Conservation (phyloP, 2,888 invertebrate species). For the Caenorhabditis sp. region DNA sequence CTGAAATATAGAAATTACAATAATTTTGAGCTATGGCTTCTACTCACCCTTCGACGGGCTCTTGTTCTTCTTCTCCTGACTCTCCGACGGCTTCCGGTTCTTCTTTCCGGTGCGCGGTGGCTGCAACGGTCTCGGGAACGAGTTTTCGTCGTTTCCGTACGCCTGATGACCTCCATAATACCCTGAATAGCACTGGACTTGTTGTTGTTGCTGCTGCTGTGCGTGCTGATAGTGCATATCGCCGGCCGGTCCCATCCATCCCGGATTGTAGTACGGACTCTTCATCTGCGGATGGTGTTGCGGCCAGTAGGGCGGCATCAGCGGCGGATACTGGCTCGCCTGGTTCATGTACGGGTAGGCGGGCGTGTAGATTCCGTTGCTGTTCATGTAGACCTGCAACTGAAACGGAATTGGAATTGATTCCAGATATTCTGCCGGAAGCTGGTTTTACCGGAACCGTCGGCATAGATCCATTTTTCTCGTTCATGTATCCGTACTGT, state of each 20-base stretch:
- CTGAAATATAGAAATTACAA: background rate
- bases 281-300: background rate
- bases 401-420: background rate
- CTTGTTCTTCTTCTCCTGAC: conserved; percentile 12
- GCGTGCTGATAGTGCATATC: background rate
- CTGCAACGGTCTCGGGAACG: background rate
- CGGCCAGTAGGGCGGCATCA: conserved; percentile 6
- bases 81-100: conserved; percentile 10
- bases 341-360: background rate
- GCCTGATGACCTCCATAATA: background rate
- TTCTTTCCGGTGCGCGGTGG: conserved; percentile 13
- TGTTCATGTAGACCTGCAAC: conserved; percentile 8
- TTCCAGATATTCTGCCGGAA: background rate
- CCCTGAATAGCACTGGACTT: background rate
- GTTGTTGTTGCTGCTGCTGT: background rate
- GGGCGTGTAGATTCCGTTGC: conserved; percentile 1
- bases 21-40: too few relatives aligned
- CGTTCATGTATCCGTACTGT: background rate
- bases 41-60: too few relatives aligned
- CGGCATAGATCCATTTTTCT: background rate
- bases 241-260: conserved; percentile 1
- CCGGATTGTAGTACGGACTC: background rate
- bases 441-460: background rate
- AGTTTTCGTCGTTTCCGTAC: conserved; percentile 3
- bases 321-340: background rate